Conservation (phyloP, 2,888 invertebrate species). For the Trichogramma evanescens region DNA sequence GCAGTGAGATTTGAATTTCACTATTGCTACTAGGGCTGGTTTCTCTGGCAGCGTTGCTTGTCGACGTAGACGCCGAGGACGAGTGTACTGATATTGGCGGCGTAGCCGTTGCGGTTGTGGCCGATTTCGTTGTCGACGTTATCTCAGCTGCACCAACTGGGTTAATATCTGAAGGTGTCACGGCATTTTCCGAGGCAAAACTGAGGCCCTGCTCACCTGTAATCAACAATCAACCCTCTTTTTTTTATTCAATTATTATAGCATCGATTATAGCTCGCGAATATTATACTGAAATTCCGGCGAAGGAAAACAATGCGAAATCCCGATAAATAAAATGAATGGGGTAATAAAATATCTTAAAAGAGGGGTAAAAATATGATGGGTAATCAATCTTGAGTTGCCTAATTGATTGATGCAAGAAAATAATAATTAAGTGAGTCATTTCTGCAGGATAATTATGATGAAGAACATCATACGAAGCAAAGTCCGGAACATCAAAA, state of each 20-base stretch:
- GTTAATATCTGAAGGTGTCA: constrained; percentile 15
- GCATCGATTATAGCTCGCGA: no score
- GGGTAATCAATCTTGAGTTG: background rate
- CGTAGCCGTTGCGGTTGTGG: constrained; percentile 13
- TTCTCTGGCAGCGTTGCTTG: background rate
- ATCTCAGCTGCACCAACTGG: constrained; percentile 11
- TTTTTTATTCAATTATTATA: background rate
- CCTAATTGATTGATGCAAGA: background rate
- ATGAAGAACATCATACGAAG: no score
- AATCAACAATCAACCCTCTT: constrained; percentile 7
- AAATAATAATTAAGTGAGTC: background rate
- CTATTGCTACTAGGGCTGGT: background rate
- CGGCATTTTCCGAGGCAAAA: constrained; percentile 20
- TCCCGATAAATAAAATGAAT: no score
- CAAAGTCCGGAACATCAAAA: no score
- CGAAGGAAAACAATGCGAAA: no score
- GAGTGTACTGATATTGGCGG: constrained; percentile 20
- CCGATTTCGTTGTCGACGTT: constrained; percentile 4
- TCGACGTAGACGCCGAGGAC: background rate
- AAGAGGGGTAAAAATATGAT: background rate
- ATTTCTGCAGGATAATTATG: no score
- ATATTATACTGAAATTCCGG: no score
- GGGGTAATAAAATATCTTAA: no score
- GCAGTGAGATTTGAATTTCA: background rate
- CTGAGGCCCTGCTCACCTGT: constrained; percentile 31